phyloP scores from a whole-genome alignment of 2,113 vertebrate species.

The Mormoops blainvillei region DNA sequence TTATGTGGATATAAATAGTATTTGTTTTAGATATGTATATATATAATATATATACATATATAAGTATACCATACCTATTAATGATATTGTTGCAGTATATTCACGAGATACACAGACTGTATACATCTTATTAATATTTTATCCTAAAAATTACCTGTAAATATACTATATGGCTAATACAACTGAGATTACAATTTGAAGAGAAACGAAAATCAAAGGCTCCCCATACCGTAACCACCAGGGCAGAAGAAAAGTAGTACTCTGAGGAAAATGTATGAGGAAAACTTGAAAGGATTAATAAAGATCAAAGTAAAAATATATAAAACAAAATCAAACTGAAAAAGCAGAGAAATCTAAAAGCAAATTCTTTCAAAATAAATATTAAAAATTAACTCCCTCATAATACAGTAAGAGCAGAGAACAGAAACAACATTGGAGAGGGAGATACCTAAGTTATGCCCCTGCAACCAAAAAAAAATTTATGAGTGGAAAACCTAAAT shows the following conservation, averaged over 20 bases:
- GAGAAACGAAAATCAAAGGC: background rate
- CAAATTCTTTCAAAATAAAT: background rate
- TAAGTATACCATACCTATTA: background rate
- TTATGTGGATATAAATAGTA: background rate
- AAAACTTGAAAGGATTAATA: background rate
- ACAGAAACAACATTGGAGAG: background rate
- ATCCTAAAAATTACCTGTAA: background rate
- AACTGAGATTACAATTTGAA: background rate
- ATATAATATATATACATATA: too few species aligned
- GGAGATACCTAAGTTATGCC: background rate
- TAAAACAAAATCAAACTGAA: background rate
- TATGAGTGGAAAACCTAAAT: background rate
- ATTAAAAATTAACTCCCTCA: background rate
- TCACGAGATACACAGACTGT: too few species aligned
- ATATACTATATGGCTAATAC: background rate
- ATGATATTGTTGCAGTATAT: background rate
- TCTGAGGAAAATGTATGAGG: background rate
- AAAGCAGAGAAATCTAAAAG: background rate
- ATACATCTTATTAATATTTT: background rate
- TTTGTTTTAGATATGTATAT: too few species aligned
- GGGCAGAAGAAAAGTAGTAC: background rate
- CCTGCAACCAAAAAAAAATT: background rate
- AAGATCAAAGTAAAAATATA: background rate
- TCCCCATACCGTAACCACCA: background rate
- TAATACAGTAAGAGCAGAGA: background rate